Base-by-base conservation (phyloP, 1,140 invertebrate species). In the Oedothorax gibbosus region DNA sequence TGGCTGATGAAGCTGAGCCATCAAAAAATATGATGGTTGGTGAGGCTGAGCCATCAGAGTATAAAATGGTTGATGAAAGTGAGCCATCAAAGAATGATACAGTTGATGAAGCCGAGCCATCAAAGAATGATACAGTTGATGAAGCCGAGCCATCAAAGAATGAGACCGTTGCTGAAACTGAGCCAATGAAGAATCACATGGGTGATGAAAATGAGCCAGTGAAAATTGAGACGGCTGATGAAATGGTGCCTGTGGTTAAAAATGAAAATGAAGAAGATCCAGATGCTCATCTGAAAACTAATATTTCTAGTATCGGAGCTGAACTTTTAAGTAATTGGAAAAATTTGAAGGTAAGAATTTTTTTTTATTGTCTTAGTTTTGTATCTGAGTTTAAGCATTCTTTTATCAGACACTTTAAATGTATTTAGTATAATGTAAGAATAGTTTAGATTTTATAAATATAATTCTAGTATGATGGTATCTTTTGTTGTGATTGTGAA, bases 281-380 rank as follows among this genome's bases (percentile, higher is more conserved):
- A 49, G 8, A 50, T 6, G 49, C n/a, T 15, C 15, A 14, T 49
- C 54, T 81, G 15, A 81, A 81, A 60, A 81, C 18, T 11, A 71
- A 10, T 18, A 76, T 84, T 76, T 75, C 57, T n/a, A 75, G 15
- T 64, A 56, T 66, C 15, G 81, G 56, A 54, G 35, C 50, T 15
- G 81, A 76, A 21, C 81, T 84, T 56, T 68, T 84, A 57, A 73
- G n/a, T 56, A 76, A 64, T 14, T 84, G 81, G 81, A 84, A 84
- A 51, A 84, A 84, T 62, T 66, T 84, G 69, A 84, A 84, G 21
- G 81, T 84, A 54, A 75, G 72, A 75, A 20, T 18, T 7, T 53
- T 10, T 68, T 68, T 20, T 35, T 12, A 68, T 14, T 68, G 20
- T 10, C 49, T 20, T 65, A 65, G 3, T 10, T 65, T 20, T 10